A percentile compares a stretch with the other conserved stretches of the same genome.
These are phyloP conservation scores for Hexactinellida sp. DNA, from an alignment of 37 sponge, comb jelly and placozoan species.

Conservation along the genomic window DNA sequence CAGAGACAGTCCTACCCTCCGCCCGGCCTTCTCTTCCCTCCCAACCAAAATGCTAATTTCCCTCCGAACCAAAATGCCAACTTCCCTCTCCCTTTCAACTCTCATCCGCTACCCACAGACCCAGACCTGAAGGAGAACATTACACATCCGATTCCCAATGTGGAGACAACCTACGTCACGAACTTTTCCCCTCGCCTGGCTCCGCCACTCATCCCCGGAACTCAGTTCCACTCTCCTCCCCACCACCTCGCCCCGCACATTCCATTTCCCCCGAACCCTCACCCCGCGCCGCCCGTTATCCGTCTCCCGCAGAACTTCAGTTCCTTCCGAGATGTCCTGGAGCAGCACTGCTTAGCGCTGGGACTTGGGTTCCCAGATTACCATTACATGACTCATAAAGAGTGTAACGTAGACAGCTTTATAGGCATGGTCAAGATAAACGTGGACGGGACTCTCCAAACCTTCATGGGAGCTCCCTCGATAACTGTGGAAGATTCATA, in stretches of 20 bases:
- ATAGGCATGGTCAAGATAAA: not conserved
- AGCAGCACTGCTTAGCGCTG: not conserved
- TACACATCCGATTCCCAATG: not conserved
- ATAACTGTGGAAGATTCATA: not conserved
- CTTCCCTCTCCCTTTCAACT: no score
- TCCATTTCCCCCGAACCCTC: not conserved
- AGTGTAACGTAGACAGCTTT: not conserved
- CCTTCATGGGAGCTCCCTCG: not conserved
- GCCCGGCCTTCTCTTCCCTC: not conserved
- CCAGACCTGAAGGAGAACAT: not conserved
- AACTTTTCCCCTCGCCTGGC: not conserved
- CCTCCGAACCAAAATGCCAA: no score
- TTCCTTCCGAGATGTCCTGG: not conserved
- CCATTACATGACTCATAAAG: not conserved
- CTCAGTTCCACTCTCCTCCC: not conserved
- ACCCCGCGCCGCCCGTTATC: not conserved
- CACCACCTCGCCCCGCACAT: not conserved
- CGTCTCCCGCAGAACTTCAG: not conserved
- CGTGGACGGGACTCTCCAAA: not conserved
- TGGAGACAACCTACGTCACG: not conserved
- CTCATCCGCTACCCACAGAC: not conserved
- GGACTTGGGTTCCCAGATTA: not conserved
- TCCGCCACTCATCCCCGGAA: not conserved
- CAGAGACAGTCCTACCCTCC: no score
- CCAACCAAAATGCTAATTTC: no score